Evolutionary conservation across 2,113 vertebrate species (phyloP), one percentile per base, ranked within the genome.

Genomic region (Xerus inauris): DNA sequence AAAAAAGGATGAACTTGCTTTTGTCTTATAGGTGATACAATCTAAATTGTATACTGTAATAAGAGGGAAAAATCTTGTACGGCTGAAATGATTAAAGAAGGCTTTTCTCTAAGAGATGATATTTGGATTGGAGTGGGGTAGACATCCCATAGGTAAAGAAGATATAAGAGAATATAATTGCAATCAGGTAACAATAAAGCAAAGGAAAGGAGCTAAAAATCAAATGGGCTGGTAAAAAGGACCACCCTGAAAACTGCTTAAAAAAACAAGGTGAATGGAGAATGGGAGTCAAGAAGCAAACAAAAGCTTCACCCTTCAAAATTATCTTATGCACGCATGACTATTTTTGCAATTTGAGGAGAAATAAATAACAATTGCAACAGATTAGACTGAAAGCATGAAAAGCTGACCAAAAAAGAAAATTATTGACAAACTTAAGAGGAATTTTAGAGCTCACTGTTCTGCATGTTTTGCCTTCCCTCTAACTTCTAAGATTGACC

Each of bases 341-440:
- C 19, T 94, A 45, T 45, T 80, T 88, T 94, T 93, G 81, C 51
- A 77, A 28, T 88, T 17, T 62, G 17, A 40, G 77, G 84, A 83
- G 24, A 73, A 13, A 40, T n/a, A 94, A 92, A 71, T 94, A 40
- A 96, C 35, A 94, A 45, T 69, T 95, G 51, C 76, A 92, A 90
- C 65, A 90, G 17, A 64, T 91, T 79, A 77, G 42, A 45, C 32
- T 67, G n/a, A n/a, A 80, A 57, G 26, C 19, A 85, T 77, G n/a
- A 67, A 83, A 95, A 72, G 54, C 17, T 69, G 40, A 86, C 51
- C 40, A 64, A 51, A 94, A 80, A 64, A 40, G 30, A 83, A 94
- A 94, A 89, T 11, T 89, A 40, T 80, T 79, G 40, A 73, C 84
- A 92, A 96, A 83, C 24, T 45, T 79, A 42, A 64, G 51, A 82